Evolutionary conservation across 2,888 invertebrate genomes (phyloP).

Genomic region (Lithosia quadra): DNA sequence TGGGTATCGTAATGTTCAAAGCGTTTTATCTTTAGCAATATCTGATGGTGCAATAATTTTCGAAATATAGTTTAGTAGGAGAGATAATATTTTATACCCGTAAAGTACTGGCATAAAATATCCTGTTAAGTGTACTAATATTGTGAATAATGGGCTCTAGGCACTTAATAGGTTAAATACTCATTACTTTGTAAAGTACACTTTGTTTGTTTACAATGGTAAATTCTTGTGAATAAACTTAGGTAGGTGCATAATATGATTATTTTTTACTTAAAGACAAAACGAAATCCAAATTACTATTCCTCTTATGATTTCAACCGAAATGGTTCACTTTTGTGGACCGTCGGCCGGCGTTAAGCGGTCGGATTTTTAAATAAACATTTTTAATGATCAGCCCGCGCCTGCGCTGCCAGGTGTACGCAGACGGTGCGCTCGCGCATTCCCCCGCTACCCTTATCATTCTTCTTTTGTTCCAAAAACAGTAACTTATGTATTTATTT

Average conservation of each 20-base stretch:
- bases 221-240: too few relatives aligned
- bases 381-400: constrained; percentile 86
- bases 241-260: too few relatives aligned
- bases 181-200: too few relatives aligned
- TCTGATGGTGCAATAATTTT: constrained; percentile 26
- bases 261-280: too few relatives aligned
- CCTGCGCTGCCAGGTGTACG: constrained; percentile 81
- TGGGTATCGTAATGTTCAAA: constrained; percentile 16
- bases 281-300: constrained; percentile 28
- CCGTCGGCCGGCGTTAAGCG: constrained; percentile 76
- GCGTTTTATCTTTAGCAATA: constrained; percentile 24
- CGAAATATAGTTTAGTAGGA: constrained; percentile 7
- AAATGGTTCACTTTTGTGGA: constrained; percentile 66
- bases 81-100: neutral
- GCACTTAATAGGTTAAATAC: too few relatives aligned
- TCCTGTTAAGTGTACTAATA: neutral
- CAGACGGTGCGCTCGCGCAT: constrained; percentile 77
- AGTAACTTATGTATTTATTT: constrained; percentile 74
- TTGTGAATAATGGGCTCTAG: neutral
- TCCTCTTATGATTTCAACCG: constrained; percentile 33
- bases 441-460: constrained; percentile 57
- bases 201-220: neutral
- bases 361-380: constrained; percentile 87
- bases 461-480: constrained; percentile 83
- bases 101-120: neutral